phyloP scores from a whole-genome alignment of 1,140 invertebrate species.

The Cydia strobilella region DNA sequence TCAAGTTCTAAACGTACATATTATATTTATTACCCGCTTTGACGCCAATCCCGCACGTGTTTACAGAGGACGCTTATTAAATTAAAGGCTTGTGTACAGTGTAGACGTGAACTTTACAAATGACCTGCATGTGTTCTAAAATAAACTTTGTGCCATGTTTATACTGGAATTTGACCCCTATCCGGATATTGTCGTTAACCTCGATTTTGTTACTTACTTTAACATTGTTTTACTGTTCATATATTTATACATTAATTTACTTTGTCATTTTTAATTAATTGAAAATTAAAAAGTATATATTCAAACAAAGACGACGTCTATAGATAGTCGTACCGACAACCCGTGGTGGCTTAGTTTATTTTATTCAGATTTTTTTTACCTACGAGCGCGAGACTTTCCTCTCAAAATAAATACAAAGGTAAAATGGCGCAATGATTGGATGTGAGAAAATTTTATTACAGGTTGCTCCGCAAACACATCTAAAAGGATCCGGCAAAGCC shows the following conservation, averaged over 20 bases:
- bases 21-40: constrained; percentile 27
- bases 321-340: neutral
- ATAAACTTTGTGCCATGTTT: constrained; percentile 13
- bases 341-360: neutral
- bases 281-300: too few species aligned
- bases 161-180: neutral
- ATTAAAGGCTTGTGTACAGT: constrained; percentile 19
- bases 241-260: too few species aligned
- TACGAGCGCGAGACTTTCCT: neutral
- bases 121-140: constrained; percentile 19
- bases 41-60: neutral
- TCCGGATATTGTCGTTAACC: neutral
- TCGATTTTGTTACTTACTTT: too few species aligned
- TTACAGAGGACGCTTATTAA: constrained; percentile 27
- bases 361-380: neutral
- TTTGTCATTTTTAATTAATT: too few species aligned
- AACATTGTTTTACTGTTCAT: too few species aligned
- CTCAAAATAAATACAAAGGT: neutral
- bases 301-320: neutral
- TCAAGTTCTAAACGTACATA: neutral
- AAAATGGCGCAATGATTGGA: neutral
- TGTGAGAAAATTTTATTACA: neutral
- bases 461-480: neutral
- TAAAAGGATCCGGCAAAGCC: constrained; percentile 14
- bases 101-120: constrained; percentile 17